A percentile compares a stretch with the other conserved stretches of the same genome.
phyloP scores from a whole-genome alignment of 2,113 vertebrate genomes.

The Macroglossus sobrinus region DNA sequence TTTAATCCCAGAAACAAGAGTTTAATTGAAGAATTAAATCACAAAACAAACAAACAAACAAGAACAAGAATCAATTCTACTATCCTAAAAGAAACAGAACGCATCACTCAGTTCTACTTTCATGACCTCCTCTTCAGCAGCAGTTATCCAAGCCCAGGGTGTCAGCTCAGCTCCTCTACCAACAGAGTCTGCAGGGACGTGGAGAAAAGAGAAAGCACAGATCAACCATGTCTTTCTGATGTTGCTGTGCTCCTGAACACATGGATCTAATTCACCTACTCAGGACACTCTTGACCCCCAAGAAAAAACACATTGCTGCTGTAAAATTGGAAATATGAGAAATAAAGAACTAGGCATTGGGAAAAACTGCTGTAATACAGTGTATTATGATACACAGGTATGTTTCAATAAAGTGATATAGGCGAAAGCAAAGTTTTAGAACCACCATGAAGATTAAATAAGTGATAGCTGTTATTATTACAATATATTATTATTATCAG shows the following conservation, averaged over 20 bases:
- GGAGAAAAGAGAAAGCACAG: not conserved
- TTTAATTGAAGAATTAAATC: slow-evolving; percentile 35
- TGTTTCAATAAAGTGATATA: not conserved
- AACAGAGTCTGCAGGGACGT: not conserved
- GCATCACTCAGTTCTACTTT: not conserved
- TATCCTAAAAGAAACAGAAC: not conserved
- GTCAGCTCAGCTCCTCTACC: not conserved
- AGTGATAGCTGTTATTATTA: not conserved
- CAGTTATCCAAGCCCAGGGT: not conserved
- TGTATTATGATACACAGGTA: not conserved
- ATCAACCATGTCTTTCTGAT: not conserved
- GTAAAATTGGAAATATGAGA: not conserved
- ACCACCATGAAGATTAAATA: not conserved
- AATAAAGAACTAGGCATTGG: not conserved
- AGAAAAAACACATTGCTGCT: not conserved
- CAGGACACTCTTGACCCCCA: not conserved
- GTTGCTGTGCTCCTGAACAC: not conserved
- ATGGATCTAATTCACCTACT: not conserved
- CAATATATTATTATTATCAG: not conserved
- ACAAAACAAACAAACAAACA: not conserved
- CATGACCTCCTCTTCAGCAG: too few relatives aligned
- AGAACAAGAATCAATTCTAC: not conserved
- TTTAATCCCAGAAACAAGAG: not conserved
- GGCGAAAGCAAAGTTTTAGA: not conserved
- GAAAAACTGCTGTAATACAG: not conserved